A percentile compares a stretch with the other conserved stretches of the same genome.
phyloP scores from a whole-genome alignment of 2,797 vertebrate genomes.

The Nannoperca obscura region DNA sequence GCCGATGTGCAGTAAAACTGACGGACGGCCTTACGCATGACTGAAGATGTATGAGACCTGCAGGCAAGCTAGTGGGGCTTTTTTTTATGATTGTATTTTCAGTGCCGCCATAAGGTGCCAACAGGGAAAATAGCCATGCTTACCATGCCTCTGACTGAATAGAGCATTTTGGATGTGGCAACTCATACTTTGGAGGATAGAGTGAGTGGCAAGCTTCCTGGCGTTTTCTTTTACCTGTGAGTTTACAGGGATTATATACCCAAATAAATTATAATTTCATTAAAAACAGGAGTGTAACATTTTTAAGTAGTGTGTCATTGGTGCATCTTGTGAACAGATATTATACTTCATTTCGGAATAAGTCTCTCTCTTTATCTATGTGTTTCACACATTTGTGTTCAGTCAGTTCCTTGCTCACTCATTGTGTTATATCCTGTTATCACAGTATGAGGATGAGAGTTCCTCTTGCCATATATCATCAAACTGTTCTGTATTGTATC shows the following conservation, averaged over 20 bases:
- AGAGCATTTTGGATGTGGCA: constrained; percentile 22
- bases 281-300: neutral
- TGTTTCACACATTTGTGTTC: too few relatives aligned
- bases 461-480: neutral
- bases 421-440: neutral
- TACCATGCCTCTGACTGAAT: constrained; percentile 38
- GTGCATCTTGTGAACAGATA: too few relatives aligned
- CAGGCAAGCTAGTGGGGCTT: constrained; percentile 49
- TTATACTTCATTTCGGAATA: too few relatives aligned
- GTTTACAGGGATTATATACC: neutral
- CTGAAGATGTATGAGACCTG: constrained; percentile 77
- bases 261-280: neutral
- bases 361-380: too few relatives aligned
- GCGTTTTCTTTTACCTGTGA: neutral
- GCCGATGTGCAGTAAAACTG: constrained; percentile 85
- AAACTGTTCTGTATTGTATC: neutral
- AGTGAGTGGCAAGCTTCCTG: neutral
- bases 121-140: constrained; percentile 56
- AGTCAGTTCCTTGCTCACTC: too few relatives aligned
- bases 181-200: constrained; percentile 24
- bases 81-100: constrained; percentile 72
- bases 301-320: too few relatives aligned
- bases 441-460: neutral
- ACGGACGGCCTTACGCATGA: constrained; percentile 82
- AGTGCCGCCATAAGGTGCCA: constrained; percentile 60